Percentiles rank a stretch among this genome's conserved stretches.
Conservation (phyloP, 92 coral and sea anemone species). For the Siderastrea radians region DNA sequence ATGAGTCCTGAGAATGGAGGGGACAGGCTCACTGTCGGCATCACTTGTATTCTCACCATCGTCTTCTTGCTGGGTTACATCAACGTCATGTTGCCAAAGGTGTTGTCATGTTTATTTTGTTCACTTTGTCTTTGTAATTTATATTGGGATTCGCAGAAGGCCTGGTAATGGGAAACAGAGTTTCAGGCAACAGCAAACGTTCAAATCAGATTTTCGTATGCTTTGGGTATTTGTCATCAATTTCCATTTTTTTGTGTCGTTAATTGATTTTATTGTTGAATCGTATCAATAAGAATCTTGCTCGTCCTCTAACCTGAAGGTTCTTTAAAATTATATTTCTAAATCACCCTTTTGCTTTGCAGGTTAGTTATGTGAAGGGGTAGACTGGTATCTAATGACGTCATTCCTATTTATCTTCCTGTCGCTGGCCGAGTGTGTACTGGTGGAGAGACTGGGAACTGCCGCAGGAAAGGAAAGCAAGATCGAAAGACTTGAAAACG, state of each 20-base stretch:
- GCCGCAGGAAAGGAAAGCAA: slow-evolving; percentile 4
- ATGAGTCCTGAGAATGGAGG: slow-evolving; percentile 85
- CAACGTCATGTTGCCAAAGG: slow-evolving; percentile 91
- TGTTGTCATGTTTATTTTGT: not conserved
- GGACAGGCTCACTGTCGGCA: slow-evolving; percentile 85
- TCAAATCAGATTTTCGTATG: no score
- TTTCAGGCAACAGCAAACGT: no score
- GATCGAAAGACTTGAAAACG: not conserved
- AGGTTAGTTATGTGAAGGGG: slow-evolving; percentile 89
- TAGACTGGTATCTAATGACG: slow-evolving; percentile 85
- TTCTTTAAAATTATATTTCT: not conserved
- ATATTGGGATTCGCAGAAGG: not conserved
- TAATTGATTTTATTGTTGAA: no score
- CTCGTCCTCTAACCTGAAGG: not conserved
- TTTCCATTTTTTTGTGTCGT: no score
- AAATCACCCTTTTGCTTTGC: not conserved
- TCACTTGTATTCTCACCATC: slow-evolving; percentile 92
- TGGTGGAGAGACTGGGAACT: slow-evolving; percentile 61
- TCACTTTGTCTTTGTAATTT: not conserved
- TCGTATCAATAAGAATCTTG: not conserved
- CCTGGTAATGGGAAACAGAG: no score
- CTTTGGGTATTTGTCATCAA: no score
- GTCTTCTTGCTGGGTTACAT: slow-evolving; percentile 90
- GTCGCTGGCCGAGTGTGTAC: slow-evolving; percentile 77
- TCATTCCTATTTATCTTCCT: slow-evolving; percentile 85